Percentiles rank a stretch among this genome's conserved stretches.
These are phyloP conservation scores for Imbricaverruca yamaguchii DNA, from an alignment of 2,888 invertebrate species.

Conservation along the genomic window DNA sequence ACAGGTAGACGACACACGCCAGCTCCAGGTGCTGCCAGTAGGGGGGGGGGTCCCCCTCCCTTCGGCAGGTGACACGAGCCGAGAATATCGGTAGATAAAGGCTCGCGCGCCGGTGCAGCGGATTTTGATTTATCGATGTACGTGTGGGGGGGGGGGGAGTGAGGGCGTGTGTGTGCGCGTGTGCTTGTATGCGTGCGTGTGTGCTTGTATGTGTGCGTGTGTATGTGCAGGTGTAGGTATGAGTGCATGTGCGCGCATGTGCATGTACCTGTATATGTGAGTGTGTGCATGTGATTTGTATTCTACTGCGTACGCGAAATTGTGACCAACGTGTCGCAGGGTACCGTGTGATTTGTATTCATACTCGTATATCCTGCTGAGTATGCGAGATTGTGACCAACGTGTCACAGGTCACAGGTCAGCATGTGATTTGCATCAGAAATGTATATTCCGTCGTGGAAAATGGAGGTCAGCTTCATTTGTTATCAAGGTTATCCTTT, in stretches of 20 bases:
- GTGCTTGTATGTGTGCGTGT: neutral
- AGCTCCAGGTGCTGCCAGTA: neutral
- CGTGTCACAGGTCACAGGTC: too few relatives aligned
- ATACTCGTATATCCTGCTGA: too few relatives aligned
- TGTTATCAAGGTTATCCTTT: too few relatives aligned
- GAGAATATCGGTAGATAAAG: constrained; percentile 1
- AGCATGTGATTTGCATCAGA: too few relatives aligned
- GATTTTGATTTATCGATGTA: neutral
- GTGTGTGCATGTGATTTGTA: neutral
- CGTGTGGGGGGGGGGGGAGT: neutral
- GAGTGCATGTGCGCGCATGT: neutral
- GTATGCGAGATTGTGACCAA: too few relatives aligned
- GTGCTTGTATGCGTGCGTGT: neutral
- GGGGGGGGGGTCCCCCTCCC: neutral
- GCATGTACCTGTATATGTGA: neutral
- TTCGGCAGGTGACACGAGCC: neutral
- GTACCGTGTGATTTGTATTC: too few relatives aligned
- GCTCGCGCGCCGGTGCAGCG: neutral
- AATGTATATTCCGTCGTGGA: too few relatives aligned
- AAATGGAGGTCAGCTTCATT: too few relatives aligned
- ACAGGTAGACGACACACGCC: constrained; percentile 1
- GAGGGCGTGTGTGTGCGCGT: too few relatives aligned
- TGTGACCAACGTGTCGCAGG: too few relatives aligned
- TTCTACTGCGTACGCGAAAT: too few relatives aligned
- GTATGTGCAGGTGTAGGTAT: neutral